Base-by-base conservation (phyloP, 2,888 invertebrate genomes). In the Polydrusus tereticollis region DNA sequence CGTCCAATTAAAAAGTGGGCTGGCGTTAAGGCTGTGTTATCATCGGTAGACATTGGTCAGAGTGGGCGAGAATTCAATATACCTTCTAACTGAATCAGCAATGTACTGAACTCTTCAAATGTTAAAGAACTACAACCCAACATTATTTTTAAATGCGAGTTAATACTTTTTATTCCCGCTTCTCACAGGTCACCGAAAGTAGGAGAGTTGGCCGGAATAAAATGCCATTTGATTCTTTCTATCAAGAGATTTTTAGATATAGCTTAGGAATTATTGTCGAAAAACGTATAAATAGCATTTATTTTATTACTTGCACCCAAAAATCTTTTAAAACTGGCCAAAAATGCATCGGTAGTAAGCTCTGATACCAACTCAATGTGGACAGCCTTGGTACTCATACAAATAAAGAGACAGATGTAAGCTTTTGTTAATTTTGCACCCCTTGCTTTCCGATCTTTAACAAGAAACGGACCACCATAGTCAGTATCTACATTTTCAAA, bases 281-380 rank as follows among this genome's bases (percentile, higher is more conserved):
- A n/a, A 12, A 52, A 52, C 6, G n/a, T 21, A 21, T 52, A 52
- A 52, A 52, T n/a, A n/a, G n/a, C 21, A 21, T n/a, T 26, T 16
- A 52, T n/a, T 21, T 52, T n/a, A 18, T 55, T 66, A 41, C 41
- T 66, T n/a, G 66, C 66, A 7, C 66, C 66, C 7, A 66, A 38
- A 38, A 59, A 59, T 29, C 58, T 29, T 59, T 36, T 38, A 20
- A 59, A 59, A n/a, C n/a, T 33, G 3, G 36, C 41, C 14, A 59
- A 18, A 29, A n/a, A n/a, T n/a, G n/a, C n/a, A n/a, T n/a, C n/a
- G n/a, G n/a, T n/a, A n/a, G n/a, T n/a, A n/a, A n/a, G 21, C n/a
- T 59, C 58, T 20, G 20, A 20, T 18, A 59, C 36, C 21, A 59
- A 33, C 33, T 59, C 58, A 41, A 59, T 33, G 18, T 59, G 58